Conservation (phyloP, 2,797 vertebrate species). For the Buceros bicornis region DNA sequence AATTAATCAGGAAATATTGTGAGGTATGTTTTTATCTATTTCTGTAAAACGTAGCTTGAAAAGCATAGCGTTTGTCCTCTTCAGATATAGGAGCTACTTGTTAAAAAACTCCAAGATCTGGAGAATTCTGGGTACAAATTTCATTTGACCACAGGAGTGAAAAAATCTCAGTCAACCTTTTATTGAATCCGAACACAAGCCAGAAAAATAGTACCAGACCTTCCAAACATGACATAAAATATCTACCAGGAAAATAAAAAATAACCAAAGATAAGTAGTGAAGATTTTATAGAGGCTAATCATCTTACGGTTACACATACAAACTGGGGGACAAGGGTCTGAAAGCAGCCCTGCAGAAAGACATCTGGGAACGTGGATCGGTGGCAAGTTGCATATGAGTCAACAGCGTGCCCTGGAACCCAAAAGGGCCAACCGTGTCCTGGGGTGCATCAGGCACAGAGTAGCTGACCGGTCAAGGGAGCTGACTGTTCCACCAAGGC, state of each 20-base stretch:
- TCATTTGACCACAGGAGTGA: not conserved
- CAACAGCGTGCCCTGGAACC: not conserved
- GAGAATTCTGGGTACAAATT: not conserved
- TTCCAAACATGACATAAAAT: not conserved
- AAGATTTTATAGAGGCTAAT: not conserved
- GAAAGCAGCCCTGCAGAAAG: not conserved
- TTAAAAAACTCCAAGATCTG: not conserved
- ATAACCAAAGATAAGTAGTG: not conserved
- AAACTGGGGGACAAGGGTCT: not conserved
- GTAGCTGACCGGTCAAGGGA: not conserved
- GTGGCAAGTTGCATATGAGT: not conserved
- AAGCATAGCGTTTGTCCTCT: not conserved
- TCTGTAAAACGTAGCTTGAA: not conserved
- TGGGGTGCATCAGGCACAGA: not conserved
- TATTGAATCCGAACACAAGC: not conserved
- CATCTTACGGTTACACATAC: not conserved
- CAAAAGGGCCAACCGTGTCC: not conserved
- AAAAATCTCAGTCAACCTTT: not conserved
- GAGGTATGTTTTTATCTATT: not conserved
- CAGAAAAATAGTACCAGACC: not conserved
- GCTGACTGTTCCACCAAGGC: not conserved
- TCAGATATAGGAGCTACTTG: not conserved
- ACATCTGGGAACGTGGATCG: not conserved
- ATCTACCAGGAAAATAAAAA: not conserved
- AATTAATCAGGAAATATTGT: not conserved